Evolutionary conservation across 2,113 vertebrate genomes (phyloP), one percentile per base, ranked within the genome.

Genomic region (Erpornis zantholeuca): DNA sequence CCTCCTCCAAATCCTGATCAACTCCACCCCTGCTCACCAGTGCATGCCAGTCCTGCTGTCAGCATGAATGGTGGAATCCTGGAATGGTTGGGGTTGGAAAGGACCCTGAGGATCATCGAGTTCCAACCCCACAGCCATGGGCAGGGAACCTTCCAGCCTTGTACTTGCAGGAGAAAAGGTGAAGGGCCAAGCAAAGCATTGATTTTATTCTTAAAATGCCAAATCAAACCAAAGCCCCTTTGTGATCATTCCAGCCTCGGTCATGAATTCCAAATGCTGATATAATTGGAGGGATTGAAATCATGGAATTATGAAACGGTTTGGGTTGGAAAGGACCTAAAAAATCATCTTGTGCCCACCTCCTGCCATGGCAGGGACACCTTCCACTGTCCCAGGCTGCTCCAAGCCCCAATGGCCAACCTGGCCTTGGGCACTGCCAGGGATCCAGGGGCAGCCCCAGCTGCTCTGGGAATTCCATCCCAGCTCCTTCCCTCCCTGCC

Each of bases 341-440:
- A 44, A 44, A 44, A 15, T 15, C 24, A 21, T 3, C 6, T 9
- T 2, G 1, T 12, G 5, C 38, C 10, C 29, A 7, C 0, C 16
- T 29, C 12, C 15, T 16, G 12, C 21, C 59, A 27, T 11, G 50
- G 31, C 52, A 50, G 44, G 52, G 59, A 72, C 31, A 19, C 4
- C 20, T 60, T 0, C 24, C 53, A 53, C 13, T 17, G 12, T 17
- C 1, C 69, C 47, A 70, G 73, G 47, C 2, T 61, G 40, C 28
- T 70, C 56, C 64, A 4, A 86, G 8, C 22, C 25, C 47, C 19
- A 13, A 0, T 21, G 56, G 23, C 59, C 77, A 88, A 0, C 19
- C 53, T 68, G 69, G 42, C 49, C 57, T 56, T 29, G 86, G 36
- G 1, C n/a, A 75, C 24, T 71, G 1, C 53, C 53, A 82, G 77